phyloP scores from a whole-genome alignment of 2,888 invertebrate genomes.

The Thalpophila matura region DNA sequence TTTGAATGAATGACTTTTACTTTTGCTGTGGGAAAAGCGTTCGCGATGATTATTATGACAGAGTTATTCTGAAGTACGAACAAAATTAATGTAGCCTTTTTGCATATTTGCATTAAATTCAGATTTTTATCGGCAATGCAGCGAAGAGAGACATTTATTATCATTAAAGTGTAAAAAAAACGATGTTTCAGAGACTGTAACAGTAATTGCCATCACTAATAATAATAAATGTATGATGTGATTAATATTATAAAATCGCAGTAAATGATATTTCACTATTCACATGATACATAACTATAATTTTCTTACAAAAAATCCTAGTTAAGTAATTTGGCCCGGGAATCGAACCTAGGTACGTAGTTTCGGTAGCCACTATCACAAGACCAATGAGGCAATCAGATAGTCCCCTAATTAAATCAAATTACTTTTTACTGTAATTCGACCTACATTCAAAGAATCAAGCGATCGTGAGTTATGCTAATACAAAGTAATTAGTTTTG shows the following conservation, averaged over 20 bases:
- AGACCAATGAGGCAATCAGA: background rate
- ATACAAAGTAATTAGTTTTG: constrained; percentile 17
- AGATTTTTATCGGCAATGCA: background rate
- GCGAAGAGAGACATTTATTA: background rate
- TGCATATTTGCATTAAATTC: constrained; percentile 4
- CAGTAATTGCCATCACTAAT: too few species aligned
- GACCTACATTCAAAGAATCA: constrained; percentile 13
- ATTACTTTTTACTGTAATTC: constrained; percentile 22
- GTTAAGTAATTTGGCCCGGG: too few species aligned
- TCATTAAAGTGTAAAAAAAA: too few species aligned
- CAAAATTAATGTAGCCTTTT: constrained; percentile 9
- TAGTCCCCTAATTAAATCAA: constrained; percentile 17
- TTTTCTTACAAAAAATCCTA: too few species aligned
- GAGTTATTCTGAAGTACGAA: constrained; percentile 27
- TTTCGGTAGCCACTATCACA: too few species aligned
- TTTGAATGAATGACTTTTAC: constrained; percentile 50
- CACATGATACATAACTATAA: too few species aligned
- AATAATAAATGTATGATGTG: too few species aligned
- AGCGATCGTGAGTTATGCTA: constrained; percentile 23
- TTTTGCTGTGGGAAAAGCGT: constrained; percentile 57
- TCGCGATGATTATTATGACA: constrained; percentile 44
- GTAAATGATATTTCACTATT: too few species aligned
- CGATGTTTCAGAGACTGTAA: too few species aligned
- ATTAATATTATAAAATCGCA: too few species aligned
- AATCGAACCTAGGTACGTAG: too few species aligned